phyloP scores from a whole-genome alignment of 2,113 vertebrate genomes.

The Perognathus longimembris region DNA sequence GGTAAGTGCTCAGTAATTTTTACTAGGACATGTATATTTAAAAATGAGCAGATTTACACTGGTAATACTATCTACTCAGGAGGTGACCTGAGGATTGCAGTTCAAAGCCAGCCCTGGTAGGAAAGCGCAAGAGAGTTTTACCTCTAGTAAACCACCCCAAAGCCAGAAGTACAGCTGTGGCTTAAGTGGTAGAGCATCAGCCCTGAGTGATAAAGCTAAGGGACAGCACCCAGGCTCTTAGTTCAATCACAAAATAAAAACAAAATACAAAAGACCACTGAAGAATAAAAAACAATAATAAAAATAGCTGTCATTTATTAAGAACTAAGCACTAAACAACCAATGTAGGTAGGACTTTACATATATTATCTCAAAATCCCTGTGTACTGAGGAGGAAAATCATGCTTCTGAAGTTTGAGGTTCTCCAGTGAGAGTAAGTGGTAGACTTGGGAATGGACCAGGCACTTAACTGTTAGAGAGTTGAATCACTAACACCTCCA shows the following conservation, averaged over 20 bases:
- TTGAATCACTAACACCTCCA: neutral
- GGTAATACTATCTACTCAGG: no score
- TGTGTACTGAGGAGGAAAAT: neutral
- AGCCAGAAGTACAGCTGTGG: no score
- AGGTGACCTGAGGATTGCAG: no score
- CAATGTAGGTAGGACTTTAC: neutral
- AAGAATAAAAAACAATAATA: neutral
- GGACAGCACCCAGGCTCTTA: no score
- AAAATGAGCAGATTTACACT: neutral
- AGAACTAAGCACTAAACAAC: neutral
- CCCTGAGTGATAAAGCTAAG: no score
- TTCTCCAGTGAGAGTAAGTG: neutral
- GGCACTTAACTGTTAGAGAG: neutral
- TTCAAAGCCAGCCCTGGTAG: no score
- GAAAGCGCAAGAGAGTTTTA: no score
- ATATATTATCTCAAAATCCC: neutral
- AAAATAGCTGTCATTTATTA: neutral
- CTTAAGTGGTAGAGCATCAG: no score
- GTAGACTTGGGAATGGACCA: neutral
- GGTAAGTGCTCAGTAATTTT: neutral
- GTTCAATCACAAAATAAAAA: no score
- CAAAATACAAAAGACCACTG: neutral
- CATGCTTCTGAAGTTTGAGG: neutral
- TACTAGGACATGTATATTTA: slow-evolving; percentile 8
- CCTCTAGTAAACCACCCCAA: no score